Base-by-base conservation (phyloP, 2,113 vertebrate species). In the Echinops telfairi region DNA sequence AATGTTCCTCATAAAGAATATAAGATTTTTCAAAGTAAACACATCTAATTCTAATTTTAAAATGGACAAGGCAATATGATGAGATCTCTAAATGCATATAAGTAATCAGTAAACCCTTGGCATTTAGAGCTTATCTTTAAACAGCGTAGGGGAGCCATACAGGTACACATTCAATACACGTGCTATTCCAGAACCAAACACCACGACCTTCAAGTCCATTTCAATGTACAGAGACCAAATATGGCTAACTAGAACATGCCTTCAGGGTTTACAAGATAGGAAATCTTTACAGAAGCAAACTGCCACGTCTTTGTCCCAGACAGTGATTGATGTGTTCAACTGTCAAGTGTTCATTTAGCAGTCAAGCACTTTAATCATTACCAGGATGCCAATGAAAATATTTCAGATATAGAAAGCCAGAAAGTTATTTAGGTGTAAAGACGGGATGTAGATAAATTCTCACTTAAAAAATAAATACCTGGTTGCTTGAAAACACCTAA, bases 1-100 rank as follows among this genome's bases (percentile, higher is more conserved):
- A 94, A 94, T 92, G 14, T 94, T 94, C 29, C 47, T 38, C 66
- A 86, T 86, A 5, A 91, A 79, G 38, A 92, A 94, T 96, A 87
- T 76, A 85, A 92, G 60, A 43, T 68, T 90, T 92, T 95, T 92
- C 47, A 90, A 47, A 88, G 16, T 31, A 94, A 91, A 71, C 80
- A 62, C 84, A 83, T 79, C 25, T 62, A n/a, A 36, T 2, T 20
- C 17, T 16, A 1, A 80, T 82, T 89, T 76, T 25, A 89, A 95
- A 90, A 16, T 20, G 75, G 25, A n/a, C 66, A 91, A 90, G 31
- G 25, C 47, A 75, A 38, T 88, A 38, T 47, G 83, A 68, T 2
- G 88, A n/a, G 90, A 82, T 93, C 36, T 33, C 17, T 83, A 60
- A 91, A 53, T 53, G 12, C 5, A 53, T 53, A 53, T 53, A 53